A percentile compares a stretch with the other conserved stretches of the same genome.
Evolutionary conservation across 1,140 invertebrate species (phyloP).

Genomic region (Metopolophium dirhodum): DNA sequence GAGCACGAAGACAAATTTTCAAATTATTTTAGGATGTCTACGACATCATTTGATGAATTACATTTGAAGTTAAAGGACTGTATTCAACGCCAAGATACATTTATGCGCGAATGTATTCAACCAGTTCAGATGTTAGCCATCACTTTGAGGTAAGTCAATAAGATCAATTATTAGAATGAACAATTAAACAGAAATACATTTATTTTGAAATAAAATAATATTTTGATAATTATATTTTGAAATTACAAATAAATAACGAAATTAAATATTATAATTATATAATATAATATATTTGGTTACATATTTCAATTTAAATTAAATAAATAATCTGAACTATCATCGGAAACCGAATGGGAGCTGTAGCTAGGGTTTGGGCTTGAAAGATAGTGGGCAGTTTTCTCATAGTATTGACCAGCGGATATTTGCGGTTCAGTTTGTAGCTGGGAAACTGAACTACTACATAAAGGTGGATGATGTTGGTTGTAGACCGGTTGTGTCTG

Average conservation of each 20-base stretch:
- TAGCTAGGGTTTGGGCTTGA: conserved; percentile 5
- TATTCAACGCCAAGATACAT: conserved; percentile 24
- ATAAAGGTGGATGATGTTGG: background rate
- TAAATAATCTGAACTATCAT: background rate
- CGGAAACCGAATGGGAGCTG: background rate
- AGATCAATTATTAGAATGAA: background rate
- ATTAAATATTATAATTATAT: conserved; percentile 5
- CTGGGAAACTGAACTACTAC: background rate
- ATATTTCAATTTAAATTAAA: conserved; percentile 15
- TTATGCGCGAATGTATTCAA: conserved; percentile 20
- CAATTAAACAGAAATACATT: background rate
- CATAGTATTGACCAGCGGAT: conserved; percentile 1
- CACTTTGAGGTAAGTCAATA: conserved; percentile 26
- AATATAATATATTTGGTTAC: background rate
- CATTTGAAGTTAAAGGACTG: background rate
- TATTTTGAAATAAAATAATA: background rate
- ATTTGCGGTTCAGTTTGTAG: conserved; percentile 6
- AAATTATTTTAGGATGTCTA: conserved; percentile 41
- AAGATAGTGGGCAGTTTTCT: background rate
- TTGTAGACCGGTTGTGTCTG: background rate
- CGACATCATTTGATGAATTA: conserved; percentile 38
- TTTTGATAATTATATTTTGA: background rate
- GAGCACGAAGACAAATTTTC: conserved; percentile 36
- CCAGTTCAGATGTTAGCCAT: conserved; percentile 35
- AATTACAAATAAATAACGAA: background rate